Evolutionary conservation across 2,888 invertebrate species (phyloP), one percentile per base, ranked within the genome.

Genomic region (Morpho achilles): DNA sequence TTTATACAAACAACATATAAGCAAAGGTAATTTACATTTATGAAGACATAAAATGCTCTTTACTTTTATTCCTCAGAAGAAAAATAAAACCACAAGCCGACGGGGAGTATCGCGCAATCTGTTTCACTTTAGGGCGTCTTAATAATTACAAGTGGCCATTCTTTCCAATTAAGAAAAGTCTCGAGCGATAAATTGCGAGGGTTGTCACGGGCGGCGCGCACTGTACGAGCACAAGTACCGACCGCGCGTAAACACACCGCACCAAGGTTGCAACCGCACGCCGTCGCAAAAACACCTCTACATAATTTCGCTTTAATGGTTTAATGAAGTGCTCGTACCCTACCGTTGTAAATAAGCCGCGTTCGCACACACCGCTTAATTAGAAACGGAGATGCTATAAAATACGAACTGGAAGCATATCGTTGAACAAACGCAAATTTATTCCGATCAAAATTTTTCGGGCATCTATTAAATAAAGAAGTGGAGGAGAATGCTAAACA

Each of bases 81-180:
- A 82, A 84, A 84, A 77, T 67, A 70, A 71, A 71, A 66, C 66
- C 32, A 32, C 32, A 32, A 32, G 32, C 67, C 65, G 66, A 65
- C 70, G 77, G 72, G 77, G 75, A 77, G 77, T 82, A 80, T 80
- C 81, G 80, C 76, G 83, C 88, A 89, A 90, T 90, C 89, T 88
- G 89, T 89, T 89, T 88, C 89, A 87, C 87, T 89, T 89, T 87
- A 86, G 85, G 84, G 84, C 84, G 87, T 85, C 87, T 88, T 89
- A 88, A 88, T 89, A 89, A 90, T 89, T 89, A 87, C 88, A 89
- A 89, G 89, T 90, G 87, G 87, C 89, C 87, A 87, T 90, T 89
- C 85, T 86, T 89, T 89, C 87, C 88, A 89, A 90, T 90, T 90
- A 90, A 88, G 88, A 87, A 86, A 87, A 87, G 86, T 87, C 88